These are phyloP conservation scores for Hylaeus volcanicus DNA, from an alignment of 1,140 invertebrate species.

Conservation along the genomic window DNA sequence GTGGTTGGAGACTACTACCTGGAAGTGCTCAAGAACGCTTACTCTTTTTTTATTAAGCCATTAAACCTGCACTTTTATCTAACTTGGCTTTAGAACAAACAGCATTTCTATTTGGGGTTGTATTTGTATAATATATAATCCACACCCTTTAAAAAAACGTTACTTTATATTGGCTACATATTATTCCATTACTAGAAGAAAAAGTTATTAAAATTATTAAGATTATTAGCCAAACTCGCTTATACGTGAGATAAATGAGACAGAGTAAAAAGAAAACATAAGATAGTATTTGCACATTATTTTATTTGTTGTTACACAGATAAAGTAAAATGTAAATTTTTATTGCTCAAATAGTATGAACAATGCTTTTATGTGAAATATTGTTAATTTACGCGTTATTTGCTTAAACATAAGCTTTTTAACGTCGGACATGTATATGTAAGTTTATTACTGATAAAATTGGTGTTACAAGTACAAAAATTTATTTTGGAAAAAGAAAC, in stretches of 20 bases:
- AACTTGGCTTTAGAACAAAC: constrained; percentile 67
- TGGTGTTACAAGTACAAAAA: constrained; percentile 50
- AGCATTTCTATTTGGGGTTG: constrained; percentile 71
- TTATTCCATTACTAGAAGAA: constrained; percentile 45
- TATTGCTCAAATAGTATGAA: constrained; percentile 66
- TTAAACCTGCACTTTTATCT: constrained; percentile 55
- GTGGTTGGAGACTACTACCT: constrained; percentile 92
- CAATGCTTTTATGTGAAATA: constrained; percentile 44
- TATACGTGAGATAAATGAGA: constrained; percentile 32
- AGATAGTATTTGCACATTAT: constrained; percentile 37
- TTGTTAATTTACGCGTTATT: constrained; percentile 44
- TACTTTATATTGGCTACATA: constrained; percentile 57
- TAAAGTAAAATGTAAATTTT: constrained; percentile 58
- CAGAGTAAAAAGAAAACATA: constrained; percentile 24
- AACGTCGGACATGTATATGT: constrained; percentile 18
- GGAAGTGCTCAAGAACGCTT: constrained; percentile 91
- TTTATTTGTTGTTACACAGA: constrained; percentile 54
- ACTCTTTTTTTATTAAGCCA: constrained; percentile 90
- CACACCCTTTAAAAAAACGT: constrained; percentile 53
- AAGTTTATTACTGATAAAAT: constrained; percentile 38
- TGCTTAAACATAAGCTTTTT: constrained; percentile 31
- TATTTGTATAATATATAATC: constrained; percentile 72
- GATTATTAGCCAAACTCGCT: constrained; percentile 55
- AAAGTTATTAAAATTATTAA: constrained; percentile 30
- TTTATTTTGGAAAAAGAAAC: constrained; percentile 42